Evolutionary conservation across 2,888 invertebrate species (phyloP).

Genomic region (Cephonodes hylas): DNA sequence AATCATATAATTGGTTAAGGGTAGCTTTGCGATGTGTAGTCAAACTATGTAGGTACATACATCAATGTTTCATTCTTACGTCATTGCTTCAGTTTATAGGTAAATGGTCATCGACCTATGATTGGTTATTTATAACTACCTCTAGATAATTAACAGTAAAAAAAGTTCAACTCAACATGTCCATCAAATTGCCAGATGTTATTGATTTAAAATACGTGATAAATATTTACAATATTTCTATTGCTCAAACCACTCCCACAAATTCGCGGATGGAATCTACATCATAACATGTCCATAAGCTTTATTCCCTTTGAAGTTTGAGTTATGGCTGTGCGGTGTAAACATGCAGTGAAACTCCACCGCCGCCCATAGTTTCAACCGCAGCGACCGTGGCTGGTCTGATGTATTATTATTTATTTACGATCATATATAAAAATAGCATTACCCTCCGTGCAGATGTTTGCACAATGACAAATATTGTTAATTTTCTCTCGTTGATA

Average conservation of each 20-base stretch:
- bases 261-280: neutral
- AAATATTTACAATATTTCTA: too few species aligned
- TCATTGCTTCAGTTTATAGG: too few species aligned
- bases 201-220: neutral
- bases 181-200: neutral
- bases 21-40: too few species aligned
- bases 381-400: constrained; percentile 29
- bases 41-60: too few species aligned
- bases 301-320: constrained; percentile 34
- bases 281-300: constrained; percentile 25
- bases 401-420: constrained; percentile 48
- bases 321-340: constrained; percentile 29
- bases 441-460: constrained; percentile 23
- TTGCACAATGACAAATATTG: neutral
- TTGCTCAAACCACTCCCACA: neutral
- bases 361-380: constrained; percentile 19
- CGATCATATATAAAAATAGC: constrained; percentile 44
- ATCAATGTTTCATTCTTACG: too few species aligned
- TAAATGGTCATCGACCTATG: too few species aligned
- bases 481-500: neutral
- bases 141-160: neutral
- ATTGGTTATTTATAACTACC: too few species aligned
- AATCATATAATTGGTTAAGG: too few species aligned
- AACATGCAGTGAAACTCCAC: constrained; percentile 22
- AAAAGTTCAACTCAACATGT: neutral